Conservation (phyloP, 1,140 invertebrate genomes). For the Brachionus angularis region DNA sequence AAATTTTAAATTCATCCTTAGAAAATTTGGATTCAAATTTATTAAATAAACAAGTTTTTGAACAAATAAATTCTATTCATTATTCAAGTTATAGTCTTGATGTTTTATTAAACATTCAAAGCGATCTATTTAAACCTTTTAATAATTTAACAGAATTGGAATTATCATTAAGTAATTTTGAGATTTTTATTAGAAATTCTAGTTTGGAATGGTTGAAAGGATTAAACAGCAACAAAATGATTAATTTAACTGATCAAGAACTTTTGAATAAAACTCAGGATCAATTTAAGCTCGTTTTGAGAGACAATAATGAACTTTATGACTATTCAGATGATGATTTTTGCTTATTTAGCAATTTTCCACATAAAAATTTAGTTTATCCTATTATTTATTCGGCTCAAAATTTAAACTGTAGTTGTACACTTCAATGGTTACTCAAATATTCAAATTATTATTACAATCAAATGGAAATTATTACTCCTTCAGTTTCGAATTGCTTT, state of each 20-base stretch:
- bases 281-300: conserved; percentile 1
- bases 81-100: neutral
- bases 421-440: conserved; percentile 12
- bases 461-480: neutral
- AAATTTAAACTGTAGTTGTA: neutral
- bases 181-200: neutral
- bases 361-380: neutral
- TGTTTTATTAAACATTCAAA: neutral
- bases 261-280: neutral
- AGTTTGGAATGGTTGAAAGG: neutral
- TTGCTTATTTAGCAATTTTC: conserved; percentile 5
- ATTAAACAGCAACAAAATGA: too few relatives aligned
- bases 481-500: neutral
- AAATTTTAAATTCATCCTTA: neutral
- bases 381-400: neutral
- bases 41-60: neutral
- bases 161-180: neutral
- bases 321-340: neutral
- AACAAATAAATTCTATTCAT: neutral
- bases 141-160: neutral
- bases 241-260: too few relatives aligned
- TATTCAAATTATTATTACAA: neutral
- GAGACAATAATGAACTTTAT: neutral
- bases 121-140: neutral
- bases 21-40: neutral